phyloP scores from a whole-genome alignment of 2,888 invertebrate species.

The Candidula unifasciata region DNA sequence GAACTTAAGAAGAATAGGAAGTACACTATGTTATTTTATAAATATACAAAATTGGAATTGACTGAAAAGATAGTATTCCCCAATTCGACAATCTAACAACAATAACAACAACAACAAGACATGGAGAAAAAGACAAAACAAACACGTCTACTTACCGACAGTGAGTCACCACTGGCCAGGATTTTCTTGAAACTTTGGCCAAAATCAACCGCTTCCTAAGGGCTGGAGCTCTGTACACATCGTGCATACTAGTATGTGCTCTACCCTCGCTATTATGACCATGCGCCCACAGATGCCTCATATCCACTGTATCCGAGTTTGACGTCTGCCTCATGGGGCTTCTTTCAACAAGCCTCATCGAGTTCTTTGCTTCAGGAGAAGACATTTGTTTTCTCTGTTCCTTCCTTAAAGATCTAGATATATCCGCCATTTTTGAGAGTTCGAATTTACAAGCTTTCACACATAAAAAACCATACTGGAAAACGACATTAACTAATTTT shows the following conservation, averaged over 20 bases:
- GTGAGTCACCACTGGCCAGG: not conserved
- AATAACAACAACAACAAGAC: no score
- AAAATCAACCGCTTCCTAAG: not conserved
- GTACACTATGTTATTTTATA: no score
- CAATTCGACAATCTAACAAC: no score
- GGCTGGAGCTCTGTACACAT: not conserved
- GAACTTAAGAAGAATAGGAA: no score
- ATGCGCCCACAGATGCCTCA: constrained; percentile 19
- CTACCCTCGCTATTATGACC: not conserved
- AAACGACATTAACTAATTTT: no score
- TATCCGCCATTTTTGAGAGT: not conserved
- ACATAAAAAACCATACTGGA: no score
- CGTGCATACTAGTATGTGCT: not conserved
- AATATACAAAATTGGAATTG: no score
- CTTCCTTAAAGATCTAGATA: not conserved
- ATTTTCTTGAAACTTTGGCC: not conserved
- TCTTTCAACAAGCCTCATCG: not conserved
- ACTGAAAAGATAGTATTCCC: no score
- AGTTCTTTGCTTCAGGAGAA: not conserved
- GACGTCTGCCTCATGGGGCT: not conserved
- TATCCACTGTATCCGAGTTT: not conserved
- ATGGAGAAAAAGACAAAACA: no score
- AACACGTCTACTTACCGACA: not conserved
- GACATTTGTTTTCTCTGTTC: constrained; percentile 13
- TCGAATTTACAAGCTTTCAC: no score